A percentile compares a stretch with the other conserved stretches of the same genome.
These are phyloP conservation scores for Aselliscus stoliczkanus DNA, from an alignment of 2,797 vertebrate species.

Conservation along the genomic window DNA sequence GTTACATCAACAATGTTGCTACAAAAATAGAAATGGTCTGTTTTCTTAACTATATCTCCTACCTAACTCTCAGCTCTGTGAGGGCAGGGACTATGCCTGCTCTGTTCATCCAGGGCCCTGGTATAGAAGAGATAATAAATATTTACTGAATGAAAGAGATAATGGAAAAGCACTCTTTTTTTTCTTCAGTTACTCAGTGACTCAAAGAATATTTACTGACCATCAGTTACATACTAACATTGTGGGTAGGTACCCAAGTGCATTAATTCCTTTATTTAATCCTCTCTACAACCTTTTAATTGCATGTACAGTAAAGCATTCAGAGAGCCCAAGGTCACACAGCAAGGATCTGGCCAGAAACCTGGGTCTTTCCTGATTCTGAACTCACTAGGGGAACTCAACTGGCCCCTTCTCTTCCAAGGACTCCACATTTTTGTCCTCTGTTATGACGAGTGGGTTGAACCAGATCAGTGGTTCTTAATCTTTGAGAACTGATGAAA, in stretches of 20 bases:
- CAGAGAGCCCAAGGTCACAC: not conserved
- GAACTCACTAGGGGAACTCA: not conserved
- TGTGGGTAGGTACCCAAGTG: not conserved
- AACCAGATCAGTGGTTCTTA: not conserved
- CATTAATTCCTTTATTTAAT: not conserved
- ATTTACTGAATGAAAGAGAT: not conserved
- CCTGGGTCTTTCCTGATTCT: not conserved
- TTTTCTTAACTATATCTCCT: not conserved
- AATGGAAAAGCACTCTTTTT: no score
- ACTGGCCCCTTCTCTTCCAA: not conserved
- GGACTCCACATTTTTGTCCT: not conserved
- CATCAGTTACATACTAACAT: not conserved
- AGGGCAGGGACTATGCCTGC: not conserved
- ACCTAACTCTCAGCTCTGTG: not conserved
- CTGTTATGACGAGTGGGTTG: not conserved
- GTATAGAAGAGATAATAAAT: not conserved
- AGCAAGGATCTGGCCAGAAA: not conserved
- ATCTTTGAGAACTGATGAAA: conserved; percentile 25
- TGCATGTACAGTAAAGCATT: not conserved
- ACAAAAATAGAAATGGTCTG: not conserved
- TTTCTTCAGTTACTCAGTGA: not conserved
- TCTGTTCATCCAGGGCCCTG: not conserved
- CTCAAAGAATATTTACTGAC: conserved; percentile 6
- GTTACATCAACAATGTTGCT: not conserved
- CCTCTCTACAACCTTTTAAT: not conserved